Conservation (phyloP, 2,888 invertebrate species). For the Tachina grossa region DNA sequence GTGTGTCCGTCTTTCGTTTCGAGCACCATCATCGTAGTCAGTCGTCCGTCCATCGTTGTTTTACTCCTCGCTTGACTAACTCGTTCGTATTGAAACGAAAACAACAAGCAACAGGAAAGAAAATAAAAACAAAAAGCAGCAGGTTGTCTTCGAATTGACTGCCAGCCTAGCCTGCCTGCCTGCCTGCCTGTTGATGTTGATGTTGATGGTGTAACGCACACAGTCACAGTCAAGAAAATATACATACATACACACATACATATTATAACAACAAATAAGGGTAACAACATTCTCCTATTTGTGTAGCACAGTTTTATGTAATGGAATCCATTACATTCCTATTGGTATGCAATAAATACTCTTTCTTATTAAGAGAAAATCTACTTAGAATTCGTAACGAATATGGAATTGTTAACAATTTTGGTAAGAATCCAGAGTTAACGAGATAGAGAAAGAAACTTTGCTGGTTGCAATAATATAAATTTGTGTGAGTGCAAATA, state of each 20-base stretch:
- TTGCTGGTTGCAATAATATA: too few relatives aligned
- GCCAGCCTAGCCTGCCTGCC: too few relatives aligned
- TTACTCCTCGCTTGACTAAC: conserved; percentile 55
- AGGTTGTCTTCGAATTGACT: conserved; percentile 50
- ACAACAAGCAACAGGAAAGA: conserved; percentile 48
- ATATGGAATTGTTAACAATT: conserved; percentile 14
- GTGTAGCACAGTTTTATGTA: conserved; percentile 53
- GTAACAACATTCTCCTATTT: conserved; percentile 30
- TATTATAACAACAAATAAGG: conserved; percentile 25
- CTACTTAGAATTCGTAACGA: not conserved
- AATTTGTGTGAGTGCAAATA: too few relatives aligned
- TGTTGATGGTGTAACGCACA: conserved; percentile 4
- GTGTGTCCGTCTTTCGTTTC: conserved; percentile 25
- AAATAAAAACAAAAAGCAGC: conserved; percentile 55
- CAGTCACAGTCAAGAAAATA: not conserved
- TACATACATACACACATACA: not conserved
- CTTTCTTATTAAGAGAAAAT: not conserved
- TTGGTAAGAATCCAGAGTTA: not conserved
- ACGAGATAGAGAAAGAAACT: not conserved
- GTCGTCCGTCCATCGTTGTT: conserved; percentile 11
- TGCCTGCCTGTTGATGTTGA: conserved; percentile 64
- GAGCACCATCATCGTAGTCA: conserved; percentile 32
- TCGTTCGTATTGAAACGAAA: conserved; percentile 49
- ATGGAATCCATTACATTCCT: conserved; percentile 40
- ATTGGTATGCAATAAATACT: conserved; percentile 38